Percentiles rank a stretch among this genome's conserved stretches.
phyloP scores from a whole-genome alignment of 2,888 invertebrate genomes.

The Serrognathus titanus region DNA sequence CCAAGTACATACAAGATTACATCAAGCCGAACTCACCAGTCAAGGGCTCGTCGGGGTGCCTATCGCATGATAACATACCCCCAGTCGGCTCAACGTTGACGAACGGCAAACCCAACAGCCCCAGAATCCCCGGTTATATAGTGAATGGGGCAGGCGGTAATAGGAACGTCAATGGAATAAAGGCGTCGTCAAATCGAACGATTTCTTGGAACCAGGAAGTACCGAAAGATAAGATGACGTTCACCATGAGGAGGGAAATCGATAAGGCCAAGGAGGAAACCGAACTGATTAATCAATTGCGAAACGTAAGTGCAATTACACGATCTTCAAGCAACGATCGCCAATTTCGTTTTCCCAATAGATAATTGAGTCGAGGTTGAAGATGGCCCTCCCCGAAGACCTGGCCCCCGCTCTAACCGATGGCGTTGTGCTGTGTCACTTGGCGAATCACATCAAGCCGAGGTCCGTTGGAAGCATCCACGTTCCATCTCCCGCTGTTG shows the following conservation, averaged over 20 bases:
- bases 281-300: slow-evolving; percentile 77
- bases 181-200: slow-evolving; percentile 46
- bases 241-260: slow-evolving; percentile 89
- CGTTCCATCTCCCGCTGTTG: slow-evolving; percentile 90
- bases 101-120: slow-evolving; percentile 41
- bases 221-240: slow-evolving; percentile 73
- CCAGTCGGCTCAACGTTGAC: slow-evolving; percentile 27
- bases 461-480: slow-evolving; percentile 91
- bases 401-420: slow-evolving; percentile 82
- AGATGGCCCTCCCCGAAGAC: slow-evolving; percentile 85
- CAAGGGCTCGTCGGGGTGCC: slow-evolving; percentile 58
- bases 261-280: slow-evolving; percentile 88
- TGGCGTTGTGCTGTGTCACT: slow-evolving; percentile 91
- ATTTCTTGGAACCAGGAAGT: slow-evolving; percentile 73
- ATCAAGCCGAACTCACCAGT: slow-evolving; percentile 66
- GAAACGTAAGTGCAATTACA: slow-evolving; percentile 74
- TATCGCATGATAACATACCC: slow-evolving; percentile 57
- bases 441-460: slow-evolving; percentile 89
- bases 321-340: no score
- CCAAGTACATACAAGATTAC: slow-evolving; percentile 50
- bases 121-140: slow-evolving; percentile 58
- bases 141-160: slow-evolving; percentile 57
- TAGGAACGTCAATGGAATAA: slow-evolving; percentile 37
- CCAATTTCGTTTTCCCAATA: no score
- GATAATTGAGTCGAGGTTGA: slow-evolving; percentile 87